Percentiles rank a stretch among this genome's conserved stretches.
Evolutionary conservation across 35 echinoderm and acorn worm genomes (phyloP).

Genomic region (Eucidaris tribuloides): DNA sequence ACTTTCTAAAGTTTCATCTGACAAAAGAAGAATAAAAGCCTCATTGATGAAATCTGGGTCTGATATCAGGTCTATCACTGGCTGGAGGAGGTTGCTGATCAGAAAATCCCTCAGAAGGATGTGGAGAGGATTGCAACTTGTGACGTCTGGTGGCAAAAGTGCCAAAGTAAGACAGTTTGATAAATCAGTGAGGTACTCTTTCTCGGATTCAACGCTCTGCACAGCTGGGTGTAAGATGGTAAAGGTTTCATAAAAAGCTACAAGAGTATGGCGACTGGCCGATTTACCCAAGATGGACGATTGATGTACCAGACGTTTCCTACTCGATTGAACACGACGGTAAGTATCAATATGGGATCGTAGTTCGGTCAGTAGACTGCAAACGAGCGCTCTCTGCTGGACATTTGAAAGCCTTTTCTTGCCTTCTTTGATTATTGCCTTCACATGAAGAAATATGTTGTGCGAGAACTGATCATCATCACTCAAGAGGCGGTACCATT

Average conservation of each 20-base stretch:
- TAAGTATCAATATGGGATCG: background rate
- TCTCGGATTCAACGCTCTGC: background rate
- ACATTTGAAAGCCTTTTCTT: background rate
- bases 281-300: background rate
- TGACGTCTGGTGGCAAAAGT: constrained; percentile 20
- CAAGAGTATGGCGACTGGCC: background rate
- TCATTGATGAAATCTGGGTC: constrained; percentile 22
- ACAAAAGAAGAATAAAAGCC: background rate
- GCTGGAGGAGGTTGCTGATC: constrained; percentile 14
- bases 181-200: background rate
- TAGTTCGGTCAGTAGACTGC: background rate
- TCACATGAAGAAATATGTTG: background rate
- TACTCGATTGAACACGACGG: background rate
- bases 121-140: background rate
- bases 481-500: background rate
- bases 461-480: constrained; percentile 20
- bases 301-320: background rate
- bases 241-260: constrained; percentile 20
- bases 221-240: background rate
- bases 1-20: background rate
- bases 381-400: background rate
- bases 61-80: background rate
- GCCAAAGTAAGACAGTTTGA: background rate
- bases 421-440: background rate
- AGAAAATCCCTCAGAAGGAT: background rate